Conservation (phyloP, 2,113 vertebrate species). For the Trematomus loennbergii region DNA sequence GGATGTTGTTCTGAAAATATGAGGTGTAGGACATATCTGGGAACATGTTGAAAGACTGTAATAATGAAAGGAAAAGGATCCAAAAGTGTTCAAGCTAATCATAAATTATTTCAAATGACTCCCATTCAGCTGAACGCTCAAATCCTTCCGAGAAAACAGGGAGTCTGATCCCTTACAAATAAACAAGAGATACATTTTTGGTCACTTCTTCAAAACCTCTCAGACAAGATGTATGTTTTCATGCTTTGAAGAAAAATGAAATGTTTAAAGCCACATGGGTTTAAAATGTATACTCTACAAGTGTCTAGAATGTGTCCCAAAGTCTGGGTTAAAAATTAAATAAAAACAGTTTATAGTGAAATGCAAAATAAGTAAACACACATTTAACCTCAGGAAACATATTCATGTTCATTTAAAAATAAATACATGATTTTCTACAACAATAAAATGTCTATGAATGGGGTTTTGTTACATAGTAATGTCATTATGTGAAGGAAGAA, state of each 20-base stretch:
- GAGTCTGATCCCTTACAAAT: neutral
- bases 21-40: neutral
- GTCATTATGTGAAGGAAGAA: too few relatives aligned
- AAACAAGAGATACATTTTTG: neutral
- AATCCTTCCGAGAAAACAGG: slow-evolving; percentile 14
- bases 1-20: slow-evolving; percentile 29
- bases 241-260: neutral
- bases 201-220: slow-evolving; percentile 3
- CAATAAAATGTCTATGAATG: too few relatives aligned
- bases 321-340: too few relatives aligned
- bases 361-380: too few relatives aligned
- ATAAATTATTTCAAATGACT: neutral
- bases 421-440: too few relatives aligned
- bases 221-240: neutral
- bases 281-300: neutral
- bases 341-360: too few relatives aligned
- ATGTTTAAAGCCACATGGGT: neutral
- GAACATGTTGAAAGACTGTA: neutral
- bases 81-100: neutral
- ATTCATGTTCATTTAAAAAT: neutral
- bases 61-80: neutral
- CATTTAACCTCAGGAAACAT: neutral
- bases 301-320: too few relatives aligned
- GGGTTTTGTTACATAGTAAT: too few relatives aligned
- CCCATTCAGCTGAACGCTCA: neutral